Evolutionary conservation across 2,113 vertebrate genomes (phyloP).

Genomic region (Cichladusa arquata): DNA sequence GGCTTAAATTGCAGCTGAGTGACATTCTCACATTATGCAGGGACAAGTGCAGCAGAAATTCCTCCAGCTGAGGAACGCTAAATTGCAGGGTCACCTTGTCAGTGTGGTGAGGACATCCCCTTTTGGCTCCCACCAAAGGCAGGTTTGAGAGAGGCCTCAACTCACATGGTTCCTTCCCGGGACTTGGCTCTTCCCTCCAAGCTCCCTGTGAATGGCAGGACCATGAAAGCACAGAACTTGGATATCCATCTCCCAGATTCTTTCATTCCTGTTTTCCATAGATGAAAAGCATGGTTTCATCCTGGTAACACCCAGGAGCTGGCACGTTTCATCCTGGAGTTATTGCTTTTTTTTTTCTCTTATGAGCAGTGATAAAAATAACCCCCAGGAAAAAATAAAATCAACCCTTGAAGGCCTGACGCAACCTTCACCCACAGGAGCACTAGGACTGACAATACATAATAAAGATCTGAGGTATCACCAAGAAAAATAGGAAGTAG

Average conservation of each 20-base stretch:
- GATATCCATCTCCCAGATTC: background rate
- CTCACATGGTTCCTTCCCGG: accelerated
- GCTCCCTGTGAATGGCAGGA: background rate
- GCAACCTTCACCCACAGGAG: background rate
- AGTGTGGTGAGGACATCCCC: background rate
- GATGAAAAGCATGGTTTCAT: slow-evolving; percentile 13
- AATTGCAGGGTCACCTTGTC: background rate
- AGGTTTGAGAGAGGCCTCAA: background rate
- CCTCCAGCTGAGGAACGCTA: accelerated
- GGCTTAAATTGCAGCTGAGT: slow-evolving; percentile 18
- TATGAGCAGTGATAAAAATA: slow-evolving; percentile 50
- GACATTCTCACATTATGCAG: background rate
- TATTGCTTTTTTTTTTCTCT: background rate
- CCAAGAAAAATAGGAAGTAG: slow-evolving; percentile 51
- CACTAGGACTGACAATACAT: background rate
- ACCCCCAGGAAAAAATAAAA: background rate
- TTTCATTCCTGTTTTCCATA: background rate
- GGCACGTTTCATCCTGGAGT: background rate
- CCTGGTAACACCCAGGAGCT: slow-evolving; percentile 21
- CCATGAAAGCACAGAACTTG: background rate
- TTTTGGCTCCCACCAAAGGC: background rate
- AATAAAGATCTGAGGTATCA: slow-evolving; percentile 57
- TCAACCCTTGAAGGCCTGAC: background rate
- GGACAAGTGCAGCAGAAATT: background rate
- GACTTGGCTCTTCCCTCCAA: background rate